phyloP scores from a whole-genome alignment of 1,140 invertebrate species.

The Elysia chlorotica region DNA sequence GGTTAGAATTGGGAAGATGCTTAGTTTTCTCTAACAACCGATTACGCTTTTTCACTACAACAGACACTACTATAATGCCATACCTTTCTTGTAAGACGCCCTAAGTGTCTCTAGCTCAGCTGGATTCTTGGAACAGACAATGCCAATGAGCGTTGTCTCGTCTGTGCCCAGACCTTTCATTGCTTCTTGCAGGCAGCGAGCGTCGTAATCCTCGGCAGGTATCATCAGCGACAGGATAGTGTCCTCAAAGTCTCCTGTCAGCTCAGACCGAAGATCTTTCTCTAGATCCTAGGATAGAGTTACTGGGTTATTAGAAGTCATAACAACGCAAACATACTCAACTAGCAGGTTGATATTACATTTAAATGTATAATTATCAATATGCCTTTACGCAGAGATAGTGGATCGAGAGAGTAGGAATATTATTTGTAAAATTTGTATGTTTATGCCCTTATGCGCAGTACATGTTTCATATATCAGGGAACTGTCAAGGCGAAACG shows the following conservation, averaged over 20 bases:
- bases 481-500: too few relatives aligned
- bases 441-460: too few relatives aligned
- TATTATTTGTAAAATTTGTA: too few relatives aligned
- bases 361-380: too few relatives aligned
- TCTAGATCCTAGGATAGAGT: conserved; percentile 59
- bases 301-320: too few relatives aligned
- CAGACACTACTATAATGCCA: not conserved
- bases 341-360: too few relatives aligned
- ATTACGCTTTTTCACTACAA: not conserved
- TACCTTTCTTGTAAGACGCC: conserved; percentile 5
- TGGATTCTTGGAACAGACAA: conserved; percentile 25
- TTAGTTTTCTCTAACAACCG: not conserved
- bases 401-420: too few relatives aligned
- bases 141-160: conserved; percentile 40
- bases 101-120: not conserved
- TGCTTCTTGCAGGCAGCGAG: conserved; percentile 83
- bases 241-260: conserved; percentile 55
- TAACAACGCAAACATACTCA: too few relatives aligned
- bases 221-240: conserved; percentile 53
- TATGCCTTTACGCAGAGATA: too few relatives aligned
- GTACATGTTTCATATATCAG: too few relatives aligned
- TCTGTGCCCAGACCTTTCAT: conserved; percentile 71
- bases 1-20: not conserved
- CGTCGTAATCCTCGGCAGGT: conserved; percentile 69
- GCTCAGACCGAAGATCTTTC: conserved; percentile 48